Percentiles rank a stretch among this genome's conserved stretches.
These are phyloP conservation scores for Anguilla megastoma DNA, from an alignment of 2,797 vertebrate species.

Conservation along the genomic window DNA sequence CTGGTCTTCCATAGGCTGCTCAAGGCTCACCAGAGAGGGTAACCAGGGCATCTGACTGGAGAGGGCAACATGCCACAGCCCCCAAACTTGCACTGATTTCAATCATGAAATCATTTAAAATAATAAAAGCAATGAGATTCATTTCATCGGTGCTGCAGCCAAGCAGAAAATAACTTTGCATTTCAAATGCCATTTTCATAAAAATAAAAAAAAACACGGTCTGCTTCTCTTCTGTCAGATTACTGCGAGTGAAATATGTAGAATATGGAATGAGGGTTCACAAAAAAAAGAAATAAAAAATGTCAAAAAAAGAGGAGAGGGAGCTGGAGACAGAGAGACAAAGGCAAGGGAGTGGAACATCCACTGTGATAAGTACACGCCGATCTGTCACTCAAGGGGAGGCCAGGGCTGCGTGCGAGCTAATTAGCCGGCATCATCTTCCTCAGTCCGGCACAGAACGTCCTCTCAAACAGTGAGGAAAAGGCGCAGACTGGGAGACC, in stretches of 20 bases:
- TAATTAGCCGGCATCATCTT: conserved; percentile 71
- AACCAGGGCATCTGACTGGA: conserved; percentile 37
- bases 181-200: conserved; percentile 51
- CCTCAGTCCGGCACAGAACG: conserved; percentile 58
- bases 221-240: conserved; percentile 46
- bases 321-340: conserved; percentile 49
- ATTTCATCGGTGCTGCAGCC: conserved; percentile 49
- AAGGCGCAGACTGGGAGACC: no score
- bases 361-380: conserved; percentile 58
- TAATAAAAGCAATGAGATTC: conserved; percentile 56
- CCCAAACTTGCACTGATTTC: conserved; percentile 47
- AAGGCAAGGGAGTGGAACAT: conserved; percentile 58
- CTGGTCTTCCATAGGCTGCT: not conserved
- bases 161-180: conserved; percentile 58
- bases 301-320: conserved; percentile 37
- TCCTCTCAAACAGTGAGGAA: conserved; percentile 60
- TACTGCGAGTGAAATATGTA: conserved; percentile 40
- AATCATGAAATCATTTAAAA: conserved; percentile 58
- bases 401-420: conserved; percentile 45
- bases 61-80: conserved; percentile 32
- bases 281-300: conserved; percentile 2
- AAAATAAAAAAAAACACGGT: conserved; percentile 39
- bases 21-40: not conserved
- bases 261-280: conserved; percentile 44
- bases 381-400: conserved; percentile 58